Conservation (phyloP, 2,888 invertebrate species). For the Tachystola acroxantha region DNA sequence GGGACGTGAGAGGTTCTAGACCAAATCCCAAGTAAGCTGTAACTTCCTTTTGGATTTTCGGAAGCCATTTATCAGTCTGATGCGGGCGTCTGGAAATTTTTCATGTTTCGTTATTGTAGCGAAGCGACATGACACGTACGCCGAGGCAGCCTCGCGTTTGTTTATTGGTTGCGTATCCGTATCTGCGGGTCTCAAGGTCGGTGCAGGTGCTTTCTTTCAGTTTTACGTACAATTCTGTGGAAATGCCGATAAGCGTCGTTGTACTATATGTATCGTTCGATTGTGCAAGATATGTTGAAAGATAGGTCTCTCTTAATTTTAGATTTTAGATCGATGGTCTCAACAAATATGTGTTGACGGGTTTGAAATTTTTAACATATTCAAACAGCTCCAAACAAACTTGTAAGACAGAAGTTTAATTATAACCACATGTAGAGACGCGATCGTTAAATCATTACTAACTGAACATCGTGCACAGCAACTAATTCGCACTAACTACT, state of each 20-base stretch:
- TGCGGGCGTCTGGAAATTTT: conserved; percentile 78
- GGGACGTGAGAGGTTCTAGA: conserved; percentile 79
- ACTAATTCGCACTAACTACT: conserved; percentile 36
- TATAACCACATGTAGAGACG: conserved; percentile 22
- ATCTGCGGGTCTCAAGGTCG: conserved; percentile 40
- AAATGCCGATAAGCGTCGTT: no score
- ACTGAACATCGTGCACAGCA: conserved; percentile 19
- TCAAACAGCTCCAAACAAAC: no score
- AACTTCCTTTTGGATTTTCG: conserved; percentile 80
- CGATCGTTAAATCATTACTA: conserved; percentile 26
- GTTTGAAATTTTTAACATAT: no score
- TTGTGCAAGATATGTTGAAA: no score
- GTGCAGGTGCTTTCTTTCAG: neutral
- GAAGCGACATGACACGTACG: conserved; percentile 65
- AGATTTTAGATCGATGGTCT: no score
- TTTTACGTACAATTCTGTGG: neutral
- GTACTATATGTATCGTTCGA: no score
- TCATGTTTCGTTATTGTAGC: conserved; percentile 77
- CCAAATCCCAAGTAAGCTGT: conserved; percentile 80
- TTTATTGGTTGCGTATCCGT: conserved; percentile 52
- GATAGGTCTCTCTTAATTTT: no score
- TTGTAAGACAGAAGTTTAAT: conserved; percentile 1
- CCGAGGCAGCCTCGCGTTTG: conserved; percentile 47
- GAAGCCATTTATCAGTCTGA: conserved; percentile 80
- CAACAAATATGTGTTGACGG: no score